Evolutionary conservation across 2,113 vertebrate species (phyloP).

Genomic region (Larimichthys crocea): DNA sequence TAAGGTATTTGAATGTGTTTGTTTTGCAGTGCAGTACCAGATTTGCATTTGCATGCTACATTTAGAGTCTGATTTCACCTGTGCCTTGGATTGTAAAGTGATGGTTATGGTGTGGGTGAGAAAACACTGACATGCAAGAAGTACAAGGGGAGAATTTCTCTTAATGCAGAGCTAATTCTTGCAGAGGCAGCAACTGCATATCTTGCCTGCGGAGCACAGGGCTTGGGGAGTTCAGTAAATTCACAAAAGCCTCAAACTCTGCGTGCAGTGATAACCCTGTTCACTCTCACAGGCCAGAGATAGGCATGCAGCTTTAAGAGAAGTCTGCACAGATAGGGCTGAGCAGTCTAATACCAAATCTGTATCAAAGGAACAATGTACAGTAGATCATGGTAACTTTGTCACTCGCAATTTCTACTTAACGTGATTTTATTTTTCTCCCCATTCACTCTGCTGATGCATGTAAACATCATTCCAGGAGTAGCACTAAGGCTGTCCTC

Average conservation of each 20-base stretch:
- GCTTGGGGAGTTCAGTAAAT: conserved; percentile 51
- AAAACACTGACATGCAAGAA: conserved; percentile 10
- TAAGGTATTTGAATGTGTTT: not conserved
- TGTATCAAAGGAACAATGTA: not conserved
- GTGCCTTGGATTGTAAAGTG: conserved; percentile 26
- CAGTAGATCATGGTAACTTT: not conserved
- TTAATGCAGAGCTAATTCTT: conserved; percentile 52
- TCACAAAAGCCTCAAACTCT: conserved; percentile 42
- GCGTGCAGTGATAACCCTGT: conserved; percentile 24
- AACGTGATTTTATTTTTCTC: not conserved
- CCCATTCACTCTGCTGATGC: not conserved
- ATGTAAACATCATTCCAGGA: not conserved
- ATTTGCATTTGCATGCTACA: conserved; percentile 30
- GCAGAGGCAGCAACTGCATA: conserved; percentile 57
- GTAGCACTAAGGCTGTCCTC: not conserved
- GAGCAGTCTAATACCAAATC: conserved; percentile 11
- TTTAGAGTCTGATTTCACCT: conserved; percentile 23
- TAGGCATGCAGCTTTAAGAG: not conserved
- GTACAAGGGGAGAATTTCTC: conserved; percentile 34
- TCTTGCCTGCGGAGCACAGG: conserved; percentile 27
- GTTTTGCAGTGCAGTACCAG: not conserved
- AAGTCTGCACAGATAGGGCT: conserved; percentile 7
- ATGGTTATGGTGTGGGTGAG: conserved; percentile 12
- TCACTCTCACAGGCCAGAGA: conserved; percentile 33
- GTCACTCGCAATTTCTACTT: not conserved